phyloP scores from a whole-genome alignment of 2,113 vertebrate species.

The Terrapene triunguis region DNA sequence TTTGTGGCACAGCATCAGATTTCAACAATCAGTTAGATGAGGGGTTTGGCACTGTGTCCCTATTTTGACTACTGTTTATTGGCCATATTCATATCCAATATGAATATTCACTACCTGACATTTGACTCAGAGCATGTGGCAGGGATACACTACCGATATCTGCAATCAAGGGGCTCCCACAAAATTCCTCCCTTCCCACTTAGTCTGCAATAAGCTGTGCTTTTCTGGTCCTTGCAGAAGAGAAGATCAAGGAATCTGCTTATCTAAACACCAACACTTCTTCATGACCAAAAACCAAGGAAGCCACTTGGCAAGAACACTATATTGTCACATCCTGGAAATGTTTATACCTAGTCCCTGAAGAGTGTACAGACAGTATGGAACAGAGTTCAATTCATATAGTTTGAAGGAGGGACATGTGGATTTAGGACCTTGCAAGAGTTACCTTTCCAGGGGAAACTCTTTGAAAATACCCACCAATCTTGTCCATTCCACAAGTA shows the following conservation, averaged over 20 bases:
- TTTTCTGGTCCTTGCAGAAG: neutral
- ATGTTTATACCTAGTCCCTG: neutral
- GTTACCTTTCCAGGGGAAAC: neutral
- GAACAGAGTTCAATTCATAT: neutral
- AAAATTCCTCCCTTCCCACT: neutral
- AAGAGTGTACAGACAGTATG: neutral
- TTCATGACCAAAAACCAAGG: neutral
- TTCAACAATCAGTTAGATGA: constrained; percentile 73
- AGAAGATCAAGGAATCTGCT: neutral
- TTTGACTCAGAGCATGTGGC: neutral
- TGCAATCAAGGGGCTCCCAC: constrained; percentile 39
- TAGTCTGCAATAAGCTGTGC: neutral
- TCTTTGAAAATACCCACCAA: neutral
- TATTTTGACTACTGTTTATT: constrained; percentile 50
- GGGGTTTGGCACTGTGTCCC: constrained; percentile 46
- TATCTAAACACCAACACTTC: neutral
- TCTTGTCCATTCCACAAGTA: neutral
- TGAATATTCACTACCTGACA: constrained; percentile 33
- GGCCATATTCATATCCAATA: constrained; percentile 47
- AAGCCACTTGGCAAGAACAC: neutral
- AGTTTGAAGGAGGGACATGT: neutral
- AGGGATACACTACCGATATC: neutral
- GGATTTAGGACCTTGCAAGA: neutral
- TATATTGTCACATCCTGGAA: neutral
- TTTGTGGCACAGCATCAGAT: constrained; percentile 67